These are phyloP conservation scores for Trogon surrucura DNA, from an alignment of 2,113 vertebrate species.

Conservation along the genomic window DNA sequence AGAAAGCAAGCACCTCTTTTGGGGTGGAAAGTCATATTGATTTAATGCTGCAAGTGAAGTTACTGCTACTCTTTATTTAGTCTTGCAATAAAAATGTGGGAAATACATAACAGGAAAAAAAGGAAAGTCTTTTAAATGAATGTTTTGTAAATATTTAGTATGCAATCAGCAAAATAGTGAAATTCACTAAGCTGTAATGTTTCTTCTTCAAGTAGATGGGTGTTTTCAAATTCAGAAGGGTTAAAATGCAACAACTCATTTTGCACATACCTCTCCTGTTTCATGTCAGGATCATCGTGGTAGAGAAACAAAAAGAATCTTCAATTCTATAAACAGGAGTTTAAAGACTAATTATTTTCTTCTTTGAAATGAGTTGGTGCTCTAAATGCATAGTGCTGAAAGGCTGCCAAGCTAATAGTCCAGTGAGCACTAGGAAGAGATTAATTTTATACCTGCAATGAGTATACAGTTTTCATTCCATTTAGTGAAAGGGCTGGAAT, in stretches of 20 bases:
- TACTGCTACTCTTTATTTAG: not conserved
- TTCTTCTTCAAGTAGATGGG: not conserved
- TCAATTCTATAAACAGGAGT: slow-evolving; percentile 42
- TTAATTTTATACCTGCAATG: slow-evolving; percentile 54
- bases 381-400: slow-evolving; percentile 43
- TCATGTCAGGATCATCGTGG: slow-evolving; percentile 6
- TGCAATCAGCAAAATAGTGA: not conserved
- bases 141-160: not conserved
- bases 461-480: slow-evolving; percentile 5
- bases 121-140: not conserved
- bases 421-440: slow-evolving; percentile 41
- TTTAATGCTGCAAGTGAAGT: not conserved
- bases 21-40: not conserved
- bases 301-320: slow-evolving; percentile 42
- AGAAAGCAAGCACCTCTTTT: not conserved
- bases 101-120: not conserved
- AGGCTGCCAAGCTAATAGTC: slow-evolving; percentile 39
- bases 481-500: slow-evolving; percentile 27
- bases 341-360: slow-evolving; percentile 36
- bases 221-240: not conserved
- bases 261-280: not conserved
- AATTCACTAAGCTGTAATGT: not conserved
- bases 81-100: not conserved
- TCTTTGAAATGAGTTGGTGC: slow-evolving; percentile 1
- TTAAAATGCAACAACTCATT: not conserved